Percentiles rank a stretch among this genome's conserved stretches.
Conservation (phyloP, 2,888 invertebrate species). For the Omphaloscelis lunosa region DNA sequence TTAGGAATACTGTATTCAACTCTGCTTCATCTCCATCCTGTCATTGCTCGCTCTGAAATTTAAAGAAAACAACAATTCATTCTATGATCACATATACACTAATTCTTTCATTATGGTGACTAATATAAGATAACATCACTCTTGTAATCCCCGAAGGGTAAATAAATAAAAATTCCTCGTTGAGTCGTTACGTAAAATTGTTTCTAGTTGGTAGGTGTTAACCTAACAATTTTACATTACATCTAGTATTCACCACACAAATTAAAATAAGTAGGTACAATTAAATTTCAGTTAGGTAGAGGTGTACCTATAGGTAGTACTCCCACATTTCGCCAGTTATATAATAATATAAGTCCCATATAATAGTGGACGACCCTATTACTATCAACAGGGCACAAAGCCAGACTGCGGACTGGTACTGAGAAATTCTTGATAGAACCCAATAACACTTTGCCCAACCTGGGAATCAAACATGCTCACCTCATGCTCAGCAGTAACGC, state of each 20-base stretch:
- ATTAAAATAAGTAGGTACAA: background rate
- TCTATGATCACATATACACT: background rate
- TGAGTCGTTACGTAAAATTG: background rate
- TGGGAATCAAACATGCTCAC: background rate
- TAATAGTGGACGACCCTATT: background rate
- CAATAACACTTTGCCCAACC: background rate
- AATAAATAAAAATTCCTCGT: no score
- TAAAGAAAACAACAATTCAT: constrained; percentile 33
- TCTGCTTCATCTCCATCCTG: constrained; percentile 70
- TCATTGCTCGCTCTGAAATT: constrained; percentile 78
- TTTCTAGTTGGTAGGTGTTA: no score
- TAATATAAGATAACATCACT: background rate
- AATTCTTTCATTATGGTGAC: background rate
- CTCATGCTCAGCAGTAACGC: background rate
- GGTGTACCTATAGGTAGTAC: no score
- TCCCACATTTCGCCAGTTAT: background rate
- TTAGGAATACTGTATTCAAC: constrained; percentile 66
- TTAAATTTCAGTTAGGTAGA: background rate
- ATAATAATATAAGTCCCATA: background rate
- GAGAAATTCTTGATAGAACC: background rate
- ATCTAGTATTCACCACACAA: background rate
- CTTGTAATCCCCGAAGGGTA: no score
- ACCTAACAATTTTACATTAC: background rate
- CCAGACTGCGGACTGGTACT: background rate
- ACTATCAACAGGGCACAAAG: background rate